phyloP scores from a whole-genome alignment of 2,113 vertebrate genomes.

The Nyctibius bracteatus region DNA sequence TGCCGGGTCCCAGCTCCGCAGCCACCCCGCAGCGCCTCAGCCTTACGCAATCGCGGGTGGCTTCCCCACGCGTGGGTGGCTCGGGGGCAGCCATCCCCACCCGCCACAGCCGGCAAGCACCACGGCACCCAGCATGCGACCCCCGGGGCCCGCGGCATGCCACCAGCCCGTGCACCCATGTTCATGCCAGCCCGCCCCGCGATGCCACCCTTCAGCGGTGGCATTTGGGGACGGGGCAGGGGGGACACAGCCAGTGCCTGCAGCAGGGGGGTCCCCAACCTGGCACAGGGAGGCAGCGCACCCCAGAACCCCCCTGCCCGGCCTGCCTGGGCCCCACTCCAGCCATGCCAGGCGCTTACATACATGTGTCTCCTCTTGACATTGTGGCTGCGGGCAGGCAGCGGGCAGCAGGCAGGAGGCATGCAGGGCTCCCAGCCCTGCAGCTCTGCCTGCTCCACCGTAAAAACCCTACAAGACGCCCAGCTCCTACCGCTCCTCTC shows the following conservation, averaged over 20 bases:
- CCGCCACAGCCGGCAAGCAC: neutral
- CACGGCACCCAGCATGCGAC: accelerated
- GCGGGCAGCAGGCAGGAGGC: neutral
- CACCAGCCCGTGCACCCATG: neutral
- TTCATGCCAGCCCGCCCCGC: neutral
- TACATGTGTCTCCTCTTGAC: constrained; percentile 24
- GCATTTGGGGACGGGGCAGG: neutral
- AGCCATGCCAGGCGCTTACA: neutral
- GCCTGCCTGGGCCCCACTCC: neutral
- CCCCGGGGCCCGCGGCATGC: neutral
- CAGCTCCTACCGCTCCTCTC: constrained; percentile 16
- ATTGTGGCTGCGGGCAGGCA: neutral
- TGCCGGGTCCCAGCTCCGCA: neutral
- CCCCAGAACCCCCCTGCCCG: neutral
- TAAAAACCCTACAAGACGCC: constrained; percentile 9
- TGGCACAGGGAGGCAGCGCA: neutral
- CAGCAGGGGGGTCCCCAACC: neutral
- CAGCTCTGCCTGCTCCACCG: neutral
- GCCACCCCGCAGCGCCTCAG: neutral
- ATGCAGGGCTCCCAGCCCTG: neutral
- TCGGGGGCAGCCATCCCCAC: neutral
- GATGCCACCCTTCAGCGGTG: neutral
- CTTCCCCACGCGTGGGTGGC: neutral
- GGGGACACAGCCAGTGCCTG: neutral
- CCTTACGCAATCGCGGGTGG: neutral